Evolutionary conservation across 2,113 vertebrate species (phyloP).

Genomic region (Epinephelus moara): DNA sequence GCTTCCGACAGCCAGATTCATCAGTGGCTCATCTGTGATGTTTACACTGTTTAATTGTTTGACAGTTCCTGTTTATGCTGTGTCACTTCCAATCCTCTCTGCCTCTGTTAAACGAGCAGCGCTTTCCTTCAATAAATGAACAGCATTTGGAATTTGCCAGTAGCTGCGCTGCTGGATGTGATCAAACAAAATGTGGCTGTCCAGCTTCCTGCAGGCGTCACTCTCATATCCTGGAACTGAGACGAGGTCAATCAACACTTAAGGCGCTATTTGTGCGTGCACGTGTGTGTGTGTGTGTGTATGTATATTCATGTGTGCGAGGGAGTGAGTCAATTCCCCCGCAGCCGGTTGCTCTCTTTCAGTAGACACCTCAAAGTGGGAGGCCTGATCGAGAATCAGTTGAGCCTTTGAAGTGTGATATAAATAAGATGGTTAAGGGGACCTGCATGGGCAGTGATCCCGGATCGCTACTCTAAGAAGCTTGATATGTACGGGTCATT

Average conservation of each 20-base stretch:
- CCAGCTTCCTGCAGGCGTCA: slow-evolving; percentile 56
- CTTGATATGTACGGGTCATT: slow-evolving; percentile 71
- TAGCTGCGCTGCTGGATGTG: slow-evolving; percentile 47
- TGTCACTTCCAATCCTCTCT: slow-evolving; percentile 82
- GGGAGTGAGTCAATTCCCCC: slow-evolving; percentile 38
- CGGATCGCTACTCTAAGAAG: slow-evolving; percentile 64
- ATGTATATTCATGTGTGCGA: slow-evolving; percentile 4
- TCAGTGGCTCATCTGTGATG: slow-evolving; percentile 82
- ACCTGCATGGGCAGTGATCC: slow-evolving; percentile 69
- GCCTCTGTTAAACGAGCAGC: slow-evolving; percentile 56
- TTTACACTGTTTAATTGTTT: slow-evolving; percentile 85
- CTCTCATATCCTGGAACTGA: slow-evolving; percentile 56
- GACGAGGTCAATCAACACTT: slow-evolving; percentile 68
- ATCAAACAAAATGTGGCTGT: slow-evolving; percentile 62
- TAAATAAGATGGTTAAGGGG: slow-evolving; percentile 69
- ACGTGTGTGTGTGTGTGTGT: neutral
- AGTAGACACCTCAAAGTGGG: slow-evolving; percentile 60
- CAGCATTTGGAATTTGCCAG: slow-evolving; percentile 59
- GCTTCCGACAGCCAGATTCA: slow-evolving; percentile 79
- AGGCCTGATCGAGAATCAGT: slow-evolving; percentile 60
- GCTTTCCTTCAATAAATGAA: slow-evolving; percentile 66
- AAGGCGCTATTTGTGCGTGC: slow-evolving; percentile 37
- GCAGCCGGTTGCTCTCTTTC: slow-evolving; percentile 44
- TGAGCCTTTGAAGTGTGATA: slow-evolving; percentile 71
- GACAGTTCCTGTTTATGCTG: slow-evolving; percentile 83